Base-by-base conservation (phyloP, 2,888 invertebrate genomes). In the Drosophila trichaetosa region DNA sequence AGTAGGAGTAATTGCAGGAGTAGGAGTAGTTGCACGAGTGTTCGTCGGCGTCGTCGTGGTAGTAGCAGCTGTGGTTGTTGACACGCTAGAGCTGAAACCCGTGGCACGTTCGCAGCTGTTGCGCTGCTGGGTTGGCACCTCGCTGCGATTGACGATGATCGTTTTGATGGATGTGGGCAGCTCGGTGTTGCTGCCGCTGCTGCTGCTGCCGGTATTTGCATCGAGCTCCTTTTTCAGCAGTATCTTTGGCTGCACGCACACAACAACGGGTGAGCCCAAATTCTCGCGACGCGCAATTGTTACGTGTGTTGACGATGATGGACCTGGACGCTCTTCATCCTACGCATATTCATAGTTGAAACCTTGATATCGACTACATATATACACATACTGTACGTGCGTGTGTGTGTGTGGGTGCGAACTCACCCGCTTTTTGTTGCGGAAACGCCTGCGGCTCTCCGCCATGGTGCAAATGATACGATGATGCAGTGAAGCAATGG, bases 231-330 rank as follows among this genome's bases (percentile, higher is more conserved):
- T 82, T 77, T 93, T 93, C 8, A 93, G 67, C 31, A 93, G 69
- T 54, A 93, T 92, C 80, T 93, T 93, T 4, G 93, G 93, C 67
- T 93, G 93, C 11, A 91, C 71, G 8, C 38, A 2, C n/a, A 4
- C 13, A 4, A 82, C 64, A 11, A 82, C 64, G 21, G 60, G 7
- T 53, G 72, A n/a, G 57, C 72, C 65, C 1, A 65, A 59, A 4
- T 87, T 81, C 59, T 92, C 92, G 13, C 91, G 84, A 52, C 90
- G 84, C 0, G 91, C 90, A 7, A 93, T 82, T 18, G 91, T 92
- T 11, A 92, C 82, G 1, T 91, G 89, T 0, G 87, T 80, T 1
- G 87, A 77, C 1, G 90, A 80, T 8, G 86, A 81, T 46, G 85
- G 80, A 52, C 91, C 87, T 54, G 31, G 56, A 8, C 74, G 80